These are phyloP conservation scores for Pelecanoides urinatrix DNA, from an alignment of 2,113 vertebrate genomes.

Conservation along the genomic window DNA sequence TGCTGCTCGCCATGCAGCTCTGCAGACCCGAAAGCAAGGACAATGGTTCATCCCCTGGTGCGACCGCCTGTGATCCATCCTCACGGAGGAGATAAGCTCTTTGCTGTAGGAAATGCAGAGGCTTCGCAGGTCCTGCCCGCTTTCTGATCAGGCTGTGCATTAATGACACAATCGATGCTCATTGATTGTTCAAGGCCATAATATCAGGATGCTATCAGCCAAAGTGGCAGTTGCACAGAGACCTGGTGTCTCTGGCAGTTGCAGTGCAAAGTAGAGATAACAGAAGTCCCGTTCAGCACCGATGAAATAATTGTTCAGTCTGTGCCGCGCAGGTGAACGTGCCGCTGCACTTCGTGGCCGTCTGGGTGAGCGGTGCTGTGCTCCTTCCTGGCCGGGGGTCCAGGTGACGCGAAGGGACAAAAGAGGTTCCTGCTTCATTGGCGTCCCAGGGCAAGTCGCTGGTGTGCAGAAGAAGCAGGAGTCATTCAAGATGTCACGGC, in stretches of 20 bases:
- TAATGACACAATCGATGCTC: not conserved
- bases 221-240: not conserved
- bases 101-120: not conserved
- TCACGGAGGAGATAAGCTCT: not conserved
- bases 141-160: not conserved
- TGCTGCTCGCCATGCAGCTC: not conserved
- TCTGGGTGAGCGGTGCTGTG: fast-evolving
- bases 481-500: not conserved
- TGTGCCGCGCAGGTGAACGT: fast-evolving
- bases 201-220: not conserved
- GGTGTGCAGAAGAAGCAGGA: not conserved
- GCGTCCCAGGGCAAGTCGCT: not conserved
- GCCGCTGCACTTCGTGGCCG: fast-evolving
- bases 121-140: not conserved
- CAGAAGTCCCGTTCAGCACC: not conserved
- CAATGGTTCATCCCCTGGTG: not conserved
- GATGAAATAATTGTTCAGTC: not conserved
- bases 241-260: not conserved
- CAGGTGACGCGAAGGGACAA: fast-evolving
- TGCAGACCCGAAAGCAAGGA: fast-evolving
- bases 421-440: fast-evolving
- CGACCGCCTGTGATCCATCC: not conserved
- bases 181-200: not conserved
- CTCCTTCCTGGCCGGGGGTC: not conserved
- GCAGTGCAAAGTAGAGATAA: not conserved